These are phyloP conservation scores for Diorhabda sublineata DNA, from an alignment of 1,140 invertebrate genomes.

Conservation along the genomic window DNA sequence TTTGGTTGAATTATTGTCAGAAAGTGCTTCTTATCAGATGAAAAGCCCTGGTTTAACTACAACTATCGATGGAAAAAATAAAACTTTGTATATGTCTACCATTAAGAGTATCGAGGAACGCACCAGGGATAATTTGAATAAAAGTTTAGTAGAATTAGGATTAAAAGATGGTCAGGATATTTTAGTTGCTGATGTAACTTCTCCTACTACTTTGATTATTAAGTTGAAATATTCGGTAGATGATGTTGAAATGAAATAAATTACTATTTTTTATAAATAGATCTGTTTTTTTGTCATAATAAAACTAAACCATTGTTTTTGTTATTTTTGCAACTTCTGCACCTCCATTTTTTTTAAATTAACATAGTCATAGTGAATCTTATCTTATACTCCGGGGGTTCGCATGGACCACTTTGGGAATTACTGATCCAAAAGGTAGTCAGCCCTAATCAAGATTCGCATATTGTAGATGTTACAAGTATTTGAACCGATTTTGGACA, in stretches of 20 bases:
- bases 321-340: too few species aligned
- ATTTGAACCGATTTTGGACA: too few species aligned
- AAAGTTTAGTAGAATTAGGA: constrained; percentile 79
- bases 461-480: too few species aligned
- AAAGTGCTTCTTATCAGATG: constrained; percentile 75
- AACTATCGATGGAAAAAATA: constrained; percentile 74
- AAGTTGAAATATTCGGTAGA: constrained; percentile 59
- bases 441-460: too few species aligned
- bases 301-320: too few species aligned
- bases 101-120: constrained; percentile 85
- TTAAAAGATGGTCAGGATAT: constrained; percentile 77
- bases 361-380: too few species aligned
- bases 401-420: too few species aligned
- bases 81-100: constrained; percentile 89
- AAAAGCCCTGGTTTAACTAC: constrained; percentile 83
- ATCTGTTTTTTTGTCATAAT: background rate
- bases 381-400: too few species aligned
- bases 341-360: too few species aligned
- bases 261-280: constrained; percentile 8
- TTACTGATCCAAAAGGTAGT: too few species aligned
- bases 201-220: constrained; percentile 72
- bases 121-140: constrained; percentile 82
- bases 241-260: constrained; percentile 52
- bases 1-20: constrained; percentile 74
- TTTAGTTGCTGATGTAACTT: constrained; percentile 85